Base-by-base conservation (phyloP, 1,140 invertebrate species). In the Drosophila tristis region DNA sequence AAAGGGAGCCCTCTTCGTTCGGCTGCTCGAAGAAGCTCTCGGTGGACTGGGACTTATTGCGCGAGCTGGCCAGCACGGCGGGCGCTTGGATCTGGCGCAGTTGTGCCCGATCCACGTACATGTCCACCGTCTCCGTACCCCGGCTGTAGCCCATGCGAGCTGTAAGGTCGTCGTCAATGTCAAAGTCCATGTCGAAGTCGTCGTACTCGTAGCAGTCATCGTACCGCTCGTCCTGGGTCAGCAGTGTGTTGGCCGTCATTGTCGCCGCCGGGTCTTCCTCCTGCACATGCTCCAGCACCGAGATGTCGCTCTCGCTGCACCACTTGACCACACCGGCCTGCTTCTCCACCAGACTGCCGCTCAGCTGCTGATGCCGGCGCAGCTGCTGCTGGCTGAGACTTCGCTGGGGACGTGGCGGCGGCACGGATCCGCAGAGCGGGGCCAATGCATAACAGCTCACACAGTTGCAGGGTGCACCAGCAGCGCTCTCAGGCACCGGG, bases 241-340 rank as follows among this genome's bases (percentile, higher is more conserved):
- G 64, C 35, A 39, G 35, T 39, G 35, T 39, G 35, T 13, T 60
- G 8, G 58, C 44, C 44, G 45, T 31, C 35, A 26, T 11, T n/a
- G 13, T 64, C 20, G 61, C 42, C 25, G 25, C 13, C 25, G 16
- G 35, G 35, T 70, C 62, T 44, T 66, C 61, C 53, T 80, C 75
- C 45, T 74, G 80, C 42, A 80, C 85, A 47, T 85, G 74, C 60
- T 90, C 86, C 45, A 92, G 80, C 73, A 90, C 74, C 11, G 90
- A 91, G 20, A 92, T 68, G 44, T 92, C 91, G 60, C 91, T 92
- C 71, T 92, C 91, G 55, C 91, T 92, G 58, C 91, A 91, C 91
- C 91, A 92, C 68, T 92, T 91, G 43, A 78, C 76, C 68, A 90
- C 56, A 42, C 76, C 84, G 13, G 23, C 44, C 5, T 65, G 70